Evolutionary conservation across 1,140 invertebrate genomes (phyloP), one percentile per base, ranked within the genome.

Genomic region (Hylaeus anthracinus): DNA sequence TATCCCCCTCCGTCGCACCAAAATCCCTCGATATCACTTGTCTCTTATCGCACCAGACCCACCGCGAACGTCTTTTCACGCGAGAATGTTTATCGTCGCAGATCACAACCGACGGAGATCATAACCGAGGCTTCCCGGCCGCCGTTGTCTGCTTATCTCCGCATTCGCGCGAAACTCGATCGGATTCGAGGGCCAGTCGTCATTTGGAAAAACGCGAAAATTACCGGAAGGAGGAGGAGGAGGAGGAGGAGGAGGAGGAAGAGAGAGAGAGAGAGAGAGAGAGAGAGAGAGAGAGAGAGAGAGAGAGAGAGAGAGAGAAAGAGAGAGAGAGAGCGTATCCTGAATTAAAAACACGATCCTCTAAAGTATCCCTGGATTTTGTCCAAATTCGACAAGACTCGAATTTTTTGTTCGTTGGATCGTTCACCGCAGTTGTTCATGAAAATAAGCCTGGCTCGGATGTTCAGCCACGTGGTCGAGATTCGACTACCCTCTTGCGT

Each of bases 81-180:
- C 45, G 45, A 48, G 8, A 6, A 48, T 8, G 12, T 8, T 26
- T 26, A n/a, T 14, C 1, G 10, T 1, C 48, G 4, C 60, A 37
- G 2, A 26, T 3, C 12, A 41, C 6, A 41, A 61, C 63, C 61
- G 41, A 12, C 10, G 15, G 39, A 45, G 5, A 1, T 39, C 77
- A 53, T 63, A 53, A 71, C 74, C 79, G 79, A 81, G 79, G 73
- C 79, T 56, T 53, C 67, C 53, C 51, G 56, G 12, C 71, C 14
- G 14, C 72, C 51, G 14, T 26, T 9, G 51, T 60, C 12, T 14
- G 12, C 12, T n/a, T 15, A 53, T 45, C 56, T 45, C 64, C 0
- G 53, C 63, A 58, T 61, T 45, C 26, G 58, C 55, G 60, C 63
- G 53, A 48, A 37, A 66, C 48, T 45, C 14, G 39, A 56, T 56